phyloP scores from a whole-genome alignment of 30 jellyfish, hydroid and myxozoan species.

The Cassiopea andromeda region DNA sequence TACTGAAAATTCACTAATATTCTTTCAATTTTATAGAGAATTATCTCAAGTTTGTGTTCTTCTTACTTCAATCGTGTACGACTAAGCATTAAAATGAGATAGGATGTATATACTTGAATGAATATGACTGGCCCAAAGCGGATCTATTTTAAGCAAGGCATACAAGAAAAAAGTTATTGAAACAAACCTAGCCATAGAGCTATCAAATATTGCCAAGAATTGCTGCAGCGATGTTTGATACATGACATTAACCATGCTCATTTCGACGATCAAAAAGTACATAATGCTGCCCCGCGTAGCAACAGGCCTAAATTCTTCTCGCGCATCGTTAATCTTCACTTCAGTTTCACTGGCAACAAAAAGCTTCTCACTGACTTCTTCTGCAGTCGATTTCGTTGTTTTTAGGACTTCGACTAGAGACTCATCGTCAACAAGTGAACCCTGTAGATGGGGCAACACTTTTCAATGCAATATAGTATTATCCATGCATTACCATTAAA shows the following conservation, averaged over 20 bases:
- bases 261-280: slow-evolving; percentile 93
- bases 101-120: too few species aligned
- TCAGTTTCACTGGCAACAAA: slow-evolving; percentile 93
- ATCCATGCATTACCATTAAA: too few species aligned
- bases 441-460: slow-evolving; percentile 33
- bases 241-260: slow-evolving; percentile 97
- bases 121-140: too few species aligned
- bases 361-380: slow-evolving; percentile 95
- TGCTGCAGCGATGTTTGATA: slow-evolving; percentile 96
- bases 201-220: slow-evolving; percentile 82
- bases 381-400: slow-evolving; percentile 93
- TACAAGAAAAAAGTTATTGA: not conserved
- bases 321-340: slow-evolving; percentile 85
- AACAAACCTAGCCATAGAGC: slow-evolving; percentile 87
- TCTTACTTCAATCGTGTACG: too few species aligned
- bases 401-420: slow-evolving; percentile 90
- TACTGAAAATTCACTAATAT: too few species aligned
- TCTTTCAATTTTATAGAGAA: too few species aligned
- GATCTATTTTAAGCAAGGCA: not conserved
- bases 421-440: slow-evolving; percentile 94
- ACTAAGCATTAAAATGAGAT: too few species aligned
- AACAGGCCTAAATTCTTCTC: slow-evolving; percentile 97
- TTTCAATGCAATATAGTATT: not conserved
- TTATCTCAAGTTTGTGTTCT: too few species aligned
- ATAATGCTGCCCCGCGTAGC: slow-evolving; percentile 96